Conservation (phyloP, 2,113 vertebrate species). For the Pelusios castaneus region DNA sequence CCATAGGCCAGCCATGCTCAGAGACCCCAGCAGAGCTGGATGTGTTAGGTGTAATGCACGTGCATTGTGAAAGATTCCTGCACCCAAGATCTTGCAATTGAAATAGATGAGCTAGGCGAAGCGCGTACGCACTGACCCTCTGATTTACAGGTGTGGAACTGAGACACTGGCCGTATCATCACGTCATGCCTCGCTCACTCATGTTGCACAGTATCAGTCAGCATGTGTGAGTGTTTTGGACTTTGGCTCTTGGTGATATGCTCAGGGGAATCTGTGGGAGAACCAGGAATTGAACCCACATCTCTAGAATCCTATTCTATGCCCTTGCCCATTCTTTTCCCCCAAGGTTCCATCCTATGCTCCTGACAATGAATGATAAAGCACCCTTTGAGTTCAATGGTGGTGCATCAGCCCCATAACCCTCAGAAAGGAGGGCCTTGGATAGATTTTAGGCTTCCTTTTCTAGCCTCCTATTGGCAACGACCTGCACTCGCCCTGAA, state of each 20-base stretch:
- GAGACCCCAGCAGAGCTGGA: slow-evolving; percentile 16
- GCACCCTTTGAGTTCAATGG: fast-evolving
- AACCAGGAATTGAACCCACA: not conserved
- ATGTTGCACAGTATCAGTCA: not conserved
- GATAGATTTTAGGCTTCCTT: not conserved
- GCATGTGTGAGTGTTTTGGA: not conserved
- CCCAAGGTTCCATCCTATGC: not conserved
- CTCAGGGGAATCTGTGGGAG: not conserved
- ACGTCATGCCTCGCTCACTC: not conserved
- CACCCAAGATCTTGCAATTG: slow-evolving; percentile 16
- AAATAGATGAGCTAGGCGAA: slow-evolving; percentile 15
- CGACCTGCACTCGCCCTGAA: not conserved
- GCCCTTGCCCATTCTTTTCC: not conserved
- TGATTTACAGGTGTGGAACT: not conserved
- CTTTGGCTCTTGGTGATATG: not conserved
- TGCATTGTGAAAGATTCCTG: not conserved
- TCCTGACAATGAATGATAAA: fast-evolving
- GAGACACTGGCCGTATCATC: not conserved
- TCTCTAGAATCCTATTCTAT: not conserved
- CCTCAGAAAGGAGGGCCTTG: not conserved
- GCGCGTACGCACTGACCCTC: not conserved
- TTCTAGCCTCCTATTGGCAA: fast-evolving
- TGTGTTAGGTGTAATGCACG: not conserved
- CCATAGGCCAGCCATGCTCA: not conserved
- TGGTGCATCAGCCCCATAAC: not conserved